A percentile compares a stretch with the other conserved stretches of the same genome.
phyloP scores from a whole-genome alignment of 2,113 vertebrate genomes.

The Toxotes jaculatrix region DNA sequence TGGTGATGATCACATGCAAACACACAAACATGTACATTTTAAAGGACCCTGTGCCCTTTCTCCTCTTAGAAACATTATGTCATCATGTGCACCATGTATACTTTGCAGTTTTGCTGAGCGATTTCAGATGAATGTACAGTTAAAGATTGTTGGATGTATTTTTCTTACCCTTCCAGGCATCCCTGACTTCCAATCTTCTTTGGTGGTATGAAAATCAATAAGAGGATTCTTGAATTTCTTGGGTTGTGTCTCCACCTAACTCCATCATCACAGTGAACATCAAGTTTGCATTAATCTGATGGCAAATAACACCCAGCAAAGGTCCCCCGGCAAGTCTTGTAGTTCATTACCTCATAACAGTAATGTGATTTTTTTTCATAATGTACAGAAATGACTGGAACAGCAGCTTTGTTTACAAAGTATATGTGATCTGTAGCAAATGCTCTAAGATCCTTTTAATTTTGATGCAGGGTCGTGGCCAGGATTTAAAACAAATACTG shows the following conservation, averaged over 20 bases:
- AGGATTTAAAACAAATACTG: too few relatives aligned
- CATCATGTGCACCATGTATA: neutral
- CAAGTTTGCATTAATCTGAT: too few relatives aligned
- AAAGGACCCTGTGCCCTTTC: neutral
- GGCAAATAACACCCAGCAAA: too few relatives aligned
- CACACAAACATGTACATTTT: neutral
- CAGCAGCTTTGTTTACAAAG: neutral
- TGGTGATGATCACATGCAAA: neutral
- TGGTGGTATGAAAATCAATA: conserved; percentile 5
- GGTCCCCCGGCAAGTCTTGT: too few relatives aligned
- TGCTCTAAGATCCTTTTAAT: neutral
- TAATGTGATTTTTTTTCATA: neutral
- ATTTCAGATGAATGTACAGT: neutral
- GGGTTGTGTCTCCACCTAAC: too few relatives aligned
- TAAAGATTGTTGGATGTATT: neutral
- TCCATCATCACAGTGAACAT: too few relatives aligned
- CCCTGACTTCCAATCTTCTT: neutral
- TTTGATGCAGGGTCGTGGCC: neutral
- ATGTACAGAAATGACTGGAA: neutral
- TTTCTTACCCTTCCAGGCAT: neutral
- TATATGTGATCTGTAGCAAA: neutral
- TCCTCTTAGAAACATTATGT: neutral
- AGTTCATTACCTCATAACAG: too few relatives aligned
- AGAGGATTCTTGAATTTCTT: neutral
- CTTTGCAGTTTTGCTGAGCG: neutral